Evolutionary conservation across 2,797 vertebrate genomes (phyloP), one percentile per base, ranked within the genome.

Genomic region (Poeciliopsis presidionis): DNA sequence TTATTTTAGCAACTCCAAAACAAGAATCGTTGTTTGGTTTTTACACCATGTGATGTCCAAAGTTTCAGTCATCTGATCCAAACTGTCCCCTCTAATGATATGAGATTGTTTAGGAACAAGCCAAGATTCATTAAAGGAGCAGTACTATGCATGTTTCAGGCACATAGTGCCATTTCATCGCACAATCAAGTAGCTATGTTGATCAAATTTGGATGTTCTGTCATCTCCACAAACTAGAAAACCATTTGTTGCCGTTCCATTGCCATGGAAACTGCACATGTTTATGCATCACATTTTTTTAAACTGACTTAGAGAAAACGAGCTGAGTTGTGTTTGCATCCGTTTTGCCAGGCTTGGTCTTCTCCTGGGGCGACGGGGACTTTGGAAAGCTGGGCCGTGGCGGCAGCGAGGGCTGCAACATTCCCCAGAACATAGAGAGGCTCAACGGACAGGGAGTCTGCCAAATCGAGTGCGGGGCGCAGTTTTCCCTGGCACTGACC

Each of bases 361-460:
- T 99, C 93, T 99, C 98, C 69, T 99, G 98, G 98, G 98, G 98
- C 14, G 98, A 99, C 59, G 98, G 98, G 18, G 98, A 99, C 82
- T 99, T 99, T 86, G 98, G 98, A 76, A 99, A 99, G 86, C 91
- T 99, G 71, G 98, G 98, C 39, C 96, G 98, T 33, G 98, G 98
- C 74, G 98, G 98, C 89, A 99, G 98, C 22, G 98, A 99, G 92
- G 98, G 98, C 82, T 99, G 98, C 90, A 99, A 99, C 90, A 95
- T 99, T 80, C 98, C 98, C 28, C 98, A 99, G 93, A 99, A 99
- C 92, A 99, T 99, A 0, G 98, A 99, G 91, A 93, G 98, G 71
- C 95, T 99, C 16, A 99, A 99, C 0, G 97, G 98, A 20, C 98
- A 99, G 92, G 96, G 96, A 0, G 98, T 99, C 59, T 99, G 97